Evolutionary conservation across 2,888 invertebrate species (phyloP).

Genomic region (Panzeria rudis): DNA sequence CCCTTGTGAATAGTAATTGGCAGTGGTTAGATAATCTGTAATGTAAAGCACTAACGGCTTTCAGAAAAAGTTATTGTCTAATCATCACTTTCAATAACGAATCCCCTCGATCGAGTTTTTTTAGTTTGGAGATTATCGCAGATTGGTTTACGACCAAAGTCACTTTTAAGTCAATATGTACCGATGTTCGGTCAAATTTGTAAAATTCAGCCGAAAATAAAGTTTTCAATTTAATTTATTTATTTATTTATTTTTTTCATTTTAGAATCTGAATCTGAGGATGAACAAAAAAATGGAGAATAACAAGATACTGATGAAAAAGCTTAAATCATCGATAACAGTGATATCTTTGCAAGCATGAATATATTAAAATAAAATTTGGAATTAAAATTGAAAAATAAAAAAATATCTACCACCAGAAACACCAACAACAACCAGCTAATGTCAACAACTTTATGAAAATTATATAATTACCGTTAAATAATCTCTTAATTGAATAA

Average conservation of each 20-base stretch:
- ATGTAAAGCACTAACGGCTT: too few relatives aligned
- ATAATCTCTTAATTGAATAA: slow-evolving; percentile 65
- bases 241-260: slow-evolving; percentile 50
- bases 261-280: slow-evolving; percentile 83
- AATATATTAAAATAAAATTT: slow-evolving; percentile 20
- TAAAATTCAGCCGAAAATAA: too few relatives aligned
- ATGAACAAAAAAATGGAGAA: slow-evolving; percentile 81
- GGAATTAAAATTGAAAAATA: slow-evolving; percentile 10
- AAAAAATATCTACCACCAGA: slow-evolving; percentile 31
- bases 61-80: too few relatives aligned
- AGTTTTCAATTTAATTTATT: too few relatives aligned
- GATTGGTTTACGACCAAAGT: too few relatives aligned
- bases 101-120: too few relatives aligned
- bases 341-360: slow-evolving; percentile 23
- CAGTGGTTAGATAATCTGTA: too few relatives aligned
- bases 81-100: too few relatives aligned
- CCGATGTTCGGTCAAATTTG: too few relatives aligned
- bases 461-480: slow-evolving; percentile 13
- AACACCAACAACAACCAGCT: slow-evolving; percentile 36
- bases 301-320: slow-evolving; percentile 73
- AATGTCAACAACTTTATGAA: slow-evolving; percentile 39
- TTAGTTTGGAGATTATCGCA: too few relatives aligned
- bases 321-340: slow-evolving; percentile 5
- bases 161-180: too few relatives aligned
- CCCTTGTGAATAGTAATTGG: too few relatives aligned